phyloP scores from a whole-genome alignment of 2,888 invertebrate species.

The Pachliopta kotzebuea region DNA sequence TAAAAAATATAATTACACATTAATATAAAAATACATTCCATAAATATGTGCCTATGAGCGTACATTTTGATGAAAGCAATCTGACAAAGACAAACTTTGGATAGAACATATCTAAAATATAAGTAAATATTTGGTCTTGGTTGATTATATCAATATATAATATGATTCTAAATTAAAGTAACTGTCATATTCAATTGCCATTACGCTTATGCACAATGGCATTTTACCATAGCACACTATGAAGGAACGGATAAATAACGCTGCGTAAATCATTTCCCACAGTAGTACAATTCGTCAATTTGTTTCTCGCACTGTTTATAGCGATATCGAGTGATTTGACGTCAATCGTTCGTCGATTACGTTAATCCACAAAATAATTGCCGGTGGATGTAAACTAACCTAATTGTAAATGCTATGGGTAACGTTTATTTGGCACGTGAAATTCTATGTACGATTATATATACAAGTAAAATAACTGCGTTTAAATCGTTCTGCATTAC shows the following conservation, averaged over 20 bases:
- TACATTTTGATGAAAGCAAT: too few species aligned
- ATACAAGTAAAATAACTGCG: slow-evolving; percentile 23
- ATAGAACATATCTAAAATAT: too few species aligned
- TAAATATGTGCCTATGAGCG: too few species aligned
- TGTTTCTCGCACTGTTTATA: neutral
- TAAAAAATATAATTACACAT: too few species aligned
- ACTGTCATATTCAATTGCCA: too few species aligned
- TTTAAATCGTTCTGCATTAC: slow-evolving; percentile 7
- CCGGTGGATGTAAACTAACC: slow-evolving; percentile 36
- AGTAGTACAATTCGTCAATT: neutral
- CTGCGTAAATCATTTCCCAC: neutral
- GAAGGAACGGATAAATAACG: neutral
- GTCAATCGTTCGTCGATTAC: slow-evolving; percentile 36
- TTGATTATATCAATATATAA: too few species aligned
- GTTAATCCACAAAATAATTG: slow-evolving; percentile 35
- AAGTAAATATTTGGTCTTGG: too few species aligned
- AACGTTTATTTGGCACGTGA: slow-evolving; percentile 28
- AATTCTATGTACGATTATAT: slow-evolving; percentile 16
- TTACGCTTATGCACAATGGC: neutral
- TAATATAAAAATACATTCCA: too few species aligned
- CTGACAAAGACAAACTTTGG: too few species aligned
- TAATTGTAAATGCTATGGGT: slow-evolving; percentile 28
- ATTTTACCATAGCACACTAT: neutral
- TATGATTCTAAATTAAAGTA: too few species aligned
- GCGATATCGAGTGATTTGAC: slow-evolving; percentile 30